Evolutionary conservation across 2,797 vertebrate genomes (phyloP).

Genomic region (Amniataba percoides): DNA sequence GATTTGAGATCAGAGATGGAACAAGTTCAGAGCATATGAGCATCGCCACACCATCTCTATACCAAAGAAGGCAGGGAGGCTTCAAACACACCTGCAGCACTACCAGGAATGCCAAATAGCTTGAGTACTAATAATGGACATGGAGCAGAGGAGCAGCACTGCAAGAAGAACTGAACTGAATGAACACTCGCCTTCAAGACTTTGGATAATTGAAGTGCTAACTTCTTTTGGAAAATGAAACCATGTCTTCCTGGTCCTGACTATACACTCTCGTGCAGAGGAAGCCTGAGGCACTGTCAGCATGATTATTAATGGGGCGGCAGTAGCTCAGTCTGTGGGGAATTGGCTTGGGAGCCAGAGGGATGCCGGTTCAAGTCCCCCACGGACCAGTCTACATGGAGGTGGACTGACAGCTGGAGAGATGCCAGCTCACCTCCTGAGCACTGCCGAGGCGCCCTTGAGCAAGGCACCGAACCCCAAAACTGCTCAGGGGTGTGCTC

Average conservation of each 20-base stretch:
- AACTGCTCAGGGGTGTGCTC: too few relatives aligned
- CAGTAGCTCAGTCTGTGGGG: too few relatives aligned
- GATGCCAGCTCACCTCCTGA: too few relatives aligned
- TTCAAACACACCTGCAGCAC: not conserved
- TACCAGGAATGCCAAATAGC: not conserved
- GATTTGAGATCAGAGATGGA: not conserved
- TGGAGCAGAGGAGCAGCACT: not conserved
- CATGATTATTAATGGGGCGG: too few relatives aligned
- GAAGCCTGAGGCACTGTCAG: too few relatives aligned
- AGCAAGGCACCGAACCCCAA: too few relatives aligned
- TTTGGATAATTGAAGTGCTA: not conserved
- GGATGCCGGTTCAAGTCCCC: too few relatives aligned
- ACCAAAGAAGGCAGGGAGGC: not conserved
- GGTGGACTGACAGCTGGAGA: too few relatives aligned
- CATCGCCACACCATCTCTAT: not conserved
- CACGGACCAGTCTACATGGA: too few relatives aligned
- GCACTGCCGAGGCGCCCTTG: too few relatives aligned
- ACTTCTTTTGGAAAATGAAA: not conserved
- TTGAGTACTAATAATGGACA: not conserved
- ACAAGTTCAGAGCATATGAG: not conserved
- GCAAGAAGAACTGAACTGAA: conserved; percentile 1
- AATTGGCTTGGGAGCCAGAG: too few relatives aligned
- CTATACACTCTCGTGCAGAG: not conserved
- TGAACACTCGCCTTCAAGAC: not conserved
- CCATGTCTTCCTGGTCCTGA: accelerated